Percentiles rank a stretch among this genome's conserved stretches.
Conservation (phyloP, 92 coral and sea anemone species). For the Bergia puertoricense region DNA sequence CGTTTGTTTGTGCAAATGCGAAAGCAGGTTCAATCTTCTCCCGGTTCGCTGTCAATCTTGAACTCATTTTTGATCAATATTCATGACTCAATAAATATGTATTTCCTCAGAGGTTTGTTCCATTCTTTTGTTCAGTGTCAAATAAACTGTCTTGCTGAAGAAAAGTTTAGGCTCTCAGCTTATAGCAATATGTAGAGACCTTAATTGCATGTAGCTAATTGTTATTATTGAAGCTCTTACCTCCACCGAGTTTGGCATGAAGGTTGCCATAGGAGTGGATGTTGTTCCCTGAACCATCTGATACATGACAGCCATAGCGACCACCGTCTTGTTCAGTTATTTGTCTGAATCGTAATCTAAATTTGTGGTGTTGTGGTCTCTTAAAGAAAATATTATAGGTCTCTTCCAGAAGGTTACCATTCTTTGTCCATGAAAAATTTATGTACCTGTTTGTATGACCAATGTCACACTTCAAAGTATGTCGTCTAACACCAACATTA, state of each 20-base stretch:
- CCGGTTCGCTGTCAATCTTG: too few relatives aligned
- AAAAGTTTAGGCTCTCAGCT: too few relatives aligned
- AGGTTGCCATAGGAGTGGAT: conserved; percentile 15
- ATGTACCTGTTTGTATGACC: not conserved
- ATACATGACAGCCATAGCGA: conserved; percentile 28
- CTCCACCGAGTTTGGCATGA: not conserved
- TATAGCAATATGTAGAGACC: not conserved
- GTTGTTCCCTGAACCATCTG: not conserved
- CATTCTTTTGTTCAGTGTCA: too few relatives aligned
- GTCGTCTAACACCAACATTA: conserved; percentile 12
- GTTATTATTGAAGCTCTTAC: not conserved
- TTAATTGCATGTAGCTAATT: not conserved
- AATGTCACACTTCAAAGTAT: conserved; percentile 17
- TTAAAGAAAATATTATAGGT: not conserved
- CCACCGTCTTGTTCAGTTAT: not conserved
- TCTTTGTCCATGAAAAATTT: conserved; percentile 3
- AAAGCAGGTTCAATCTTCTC: too few relatives aligned
- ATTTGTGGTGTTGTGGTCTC: not conserved
- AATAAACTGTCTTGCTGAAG: too few relatives aligned
- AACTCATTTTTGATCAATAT: too few relatives aligned
- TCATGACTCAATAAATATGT: too few relatives aligned
- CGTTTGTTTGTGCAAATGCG: too few relatives aligned
- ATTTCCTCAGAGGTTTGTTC: too few relatives aligned
- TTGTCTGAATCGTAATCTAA: conserved; percentile 11
- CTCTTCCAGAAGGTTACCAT: not conserved